Evolutionary conservation across 2,113 vertebrate genomes (phyloP).

Genomic region (Chaetops frenatus): DNA sequence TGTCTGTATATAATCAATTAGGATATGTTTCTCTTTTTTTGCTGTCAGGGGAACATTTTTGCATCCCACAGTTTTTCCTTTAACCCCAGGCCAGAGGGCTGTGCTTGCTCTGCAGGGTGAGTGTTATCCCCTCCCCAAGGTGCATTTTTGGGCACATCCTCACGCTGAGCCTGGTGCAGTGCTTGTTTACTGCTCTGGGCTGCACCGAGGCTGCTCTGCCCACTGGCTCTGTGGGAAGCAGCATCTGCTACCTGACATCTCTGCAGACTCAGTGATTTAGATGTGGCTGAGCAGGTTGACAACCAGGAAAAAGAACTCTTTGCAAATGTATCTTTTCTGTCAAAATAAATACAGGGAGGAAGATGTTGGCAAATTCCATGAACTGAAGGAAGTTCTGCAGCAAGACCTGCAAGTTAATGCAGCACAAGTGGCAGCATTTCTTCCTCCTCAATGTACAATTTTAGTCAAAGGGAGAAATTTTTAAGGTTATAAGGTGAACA

Average conservation of each 20-base stretch:
- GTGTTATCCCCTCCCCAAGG: background rate
- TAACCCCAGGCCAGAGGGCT: background rate
- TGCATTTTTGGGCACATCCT: background rate
- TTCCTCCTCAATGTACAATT: background rate
- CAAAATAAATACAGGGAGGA: background rate
- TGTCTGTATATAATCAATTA: background rate
- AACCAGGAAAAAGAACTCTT: background rate
- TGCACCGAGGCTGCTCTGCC: background rate
- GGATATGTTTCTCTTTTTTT: background rate
- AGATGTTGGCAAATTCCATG: background rate
- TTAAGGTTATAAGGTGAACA: background rate
- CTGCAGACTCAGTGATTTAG: background rate
- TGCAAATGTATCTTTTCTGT: background rate
- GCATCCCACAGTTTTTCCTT: background rate
- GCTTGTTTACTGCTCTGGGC: background rate
- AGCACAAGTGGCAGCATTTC: background rate
- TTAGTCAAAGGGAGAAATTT: background rate
- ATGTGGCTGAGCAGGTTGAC: background rate
- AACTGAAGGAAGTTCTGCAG: background rate
- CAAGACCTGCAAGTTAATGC: background rate
- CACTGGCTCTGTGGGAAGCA: background rate
- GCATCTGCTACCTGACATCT: background rate
- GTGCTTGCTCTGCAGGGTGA: background rate
- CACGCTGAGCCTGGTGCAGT: rapidly evolving
- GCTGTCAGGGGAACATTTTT: background rate